phyloP scores from a whole-genome alignment of 2,888 invertebrate genomes.

The Chrysolina haemoptera region DNA sequence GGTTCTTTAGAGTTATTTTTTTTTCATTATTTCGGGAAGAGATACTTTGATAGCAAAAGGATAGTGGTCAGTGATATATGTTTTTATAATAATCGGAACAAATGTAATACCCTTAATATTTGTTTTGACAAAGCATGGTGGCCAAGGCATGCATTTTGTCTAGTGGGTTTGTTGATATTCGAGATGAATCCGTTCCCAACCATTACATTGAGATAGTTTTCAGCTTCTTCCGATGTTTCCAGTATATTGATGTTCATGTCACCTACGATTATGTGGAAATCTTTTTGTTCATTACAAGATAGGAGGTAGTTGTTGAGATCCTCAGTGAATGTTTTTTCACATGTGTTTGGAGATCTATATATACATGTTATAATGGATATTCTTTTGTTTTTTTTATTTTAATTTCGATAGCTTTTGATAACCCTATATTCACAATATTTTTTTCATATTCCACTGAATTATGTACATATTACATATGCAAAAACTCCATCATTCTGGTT shows the following conservation, averaged over 20 bases:
- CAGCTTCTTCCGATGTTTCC: background rate
- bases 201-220: background rate
- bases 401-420: constrained; percentile 1
- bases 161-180: too few relatives aligned
- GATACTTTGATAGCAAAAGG: too few relatives aligned
- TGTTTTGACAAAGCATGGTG: too few relatives aligned
- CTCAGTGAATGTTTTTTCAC: background rate
- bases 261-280: constrained; percentile 7
- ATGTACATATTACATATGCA: background rate
- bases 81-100: background rate
- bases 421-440: background rate
- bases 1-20: too few relatives aligned
- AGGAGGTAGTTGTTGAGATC: background rate
- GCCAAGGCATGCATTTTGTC: too few relatives aligned
- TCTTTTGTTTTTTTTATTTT: background rate
- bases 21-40: too few relatives aligned
- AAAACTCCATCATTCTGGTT: constrained; percentile 4
- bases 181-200: constrained; percentile 1
- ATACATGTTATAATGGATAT: background rate
- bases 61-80: constrained; percentile 1
- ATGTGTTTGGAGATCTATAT: background rate
- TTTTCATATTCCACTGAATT: constrained; percentile 9
- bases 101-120: too few relatives aligned
- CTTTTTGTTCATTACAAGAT: background rate
- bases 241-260: background rate